Conservation (phyloP, 2,113 vertebrate genomes). For the Pollachius pollachius region DNA sequence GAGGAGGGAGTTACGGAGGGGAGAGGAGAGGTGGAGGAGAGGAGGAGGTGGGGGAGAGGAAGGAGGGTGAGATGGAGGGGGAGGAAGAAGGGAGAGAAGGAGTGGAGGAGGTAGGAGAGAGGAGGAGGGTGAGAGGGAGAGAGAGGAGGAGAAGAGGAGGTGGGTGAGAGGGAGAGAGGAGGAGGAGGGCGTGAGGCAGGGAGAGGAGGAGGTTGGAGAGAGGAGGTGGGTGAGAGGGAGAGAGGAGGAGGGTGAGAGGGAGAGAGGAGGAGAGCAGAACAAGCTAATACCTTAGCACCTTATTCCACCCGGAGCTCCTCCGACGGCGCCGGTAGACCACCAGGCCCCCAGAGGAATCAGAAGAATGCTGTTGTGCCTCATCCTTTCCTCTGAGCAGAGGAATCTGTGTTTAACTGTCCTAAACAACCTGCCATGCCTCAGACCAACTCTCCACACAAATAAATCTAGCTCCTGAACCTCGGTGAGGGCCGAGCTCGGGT, state of each 20-base stretch:
- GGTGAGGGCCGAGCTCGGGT: constrained; percentile 33
- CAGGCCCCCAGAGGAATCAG: constrained; percentile 50
- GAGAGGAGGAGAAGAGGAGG: constrained; percentile 2
- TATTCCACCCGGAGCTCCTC: constrained; percentile 26
- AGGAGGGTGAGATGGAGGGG: too few relatives aligned
- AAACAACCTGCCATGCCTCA: constrained; percentile 62
- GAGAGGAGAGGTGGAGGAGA: too few relatives aligned
- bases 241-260: constrained; percentile 6
- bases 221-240: too few relatives aligned
- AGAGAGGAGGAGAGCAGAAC: constrained; percentile 21
- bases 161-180: too few relatives aligned
- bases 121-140: too few relatives aligned
- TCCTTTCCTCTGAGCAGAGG: constrained; percentile 51
- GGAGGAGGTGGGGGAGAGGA: too few relatives aligned
- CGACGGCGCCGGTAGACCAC: constrained; percentile 16
- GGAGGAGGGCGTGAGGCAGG: neutral
- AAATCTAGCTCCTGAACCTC: constrained; percentile 27
- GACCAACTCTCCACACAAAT: constrained; percentile 53
- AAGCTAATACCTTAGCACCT: constrained; percentile 64
- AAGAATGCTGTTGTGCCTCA: constrained; percentile 54
- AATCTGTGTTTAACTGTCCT: constrained; percentile 29
- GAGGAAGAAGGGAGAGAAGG: too few relatives aligned
- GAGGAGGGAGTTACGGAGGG: too few relatives aligned
- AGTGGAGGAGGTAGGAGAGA: too few relatives aligned
- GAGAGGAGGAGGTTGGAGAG: too few relatives aligned